Evolutionary conservation across 2,888 invertebrate genomes (phyloP).

Genomic region (Nephrotoma guestfalica): DNA sequence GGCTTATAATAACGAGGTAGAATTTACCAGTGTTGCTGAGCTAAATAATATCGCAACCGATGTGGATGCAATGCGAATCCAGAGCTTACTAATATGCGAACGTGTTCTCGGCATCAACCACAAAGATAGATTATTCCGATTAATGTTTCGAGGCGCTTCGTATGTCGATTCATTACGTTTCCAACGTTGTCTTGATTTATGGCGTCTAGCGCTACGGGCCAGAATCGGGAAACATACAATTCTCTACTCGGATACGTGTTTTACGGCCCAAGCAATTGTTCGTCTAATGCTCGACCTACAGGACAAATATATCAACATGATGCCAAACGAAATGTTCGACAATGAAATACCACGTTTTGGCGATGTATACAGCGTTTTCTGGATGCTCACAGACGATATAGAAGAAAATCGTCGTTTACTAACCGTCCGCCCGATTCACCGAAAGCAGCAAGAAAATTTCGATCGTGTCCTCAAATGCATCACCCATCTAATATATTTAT

Average conservation of each 20-base stretch:
- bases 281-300: conserved; percentile 65
- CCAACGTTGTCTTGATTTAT: conserved; percentile 74
- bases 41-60: conserved; percentile 60
- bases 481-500: conserved; percentile 59
- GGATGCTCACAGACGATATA: conserved; percentile 48
- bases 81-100: conserved; percentile 76
- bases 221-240: conserved; percentile 66
- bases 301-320: conserved; percentile 39
- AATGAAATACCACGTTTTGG: conserved; percentile 43
- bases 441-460: conserved; percentile 65
- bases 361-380: conserved; percentile 56
- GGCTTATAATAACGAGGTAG: conserved; percentile 51
- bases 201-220: conserved; percentile 69
- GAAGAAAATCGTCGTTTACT: conserved; percentile 39
- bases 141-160: conserved; percentile 58
- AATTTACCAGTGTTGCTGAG: conserved; percentile 59
- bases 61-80: conserved; percentile 72
- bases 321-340: conserved; percentile 33
- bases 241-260: conserved; percentile 65
- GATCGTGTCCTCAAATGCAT: conserved; percentile 68
- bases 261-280: conserved; percentile 73
- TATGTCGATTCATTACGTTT: conserved; percentile 59
- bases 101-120: conserved; percentile 74
- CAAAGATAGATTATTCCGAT: conserved; percentile 71
- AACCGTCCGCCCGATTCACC: conserved; percentile 50